A percentile compares a stretch with the other conserved stretches of the same genome.
phyloP scores from a whole-genome alignment of 2,888 invertebrate species.

The Trichopria drosophilae region DNA sequence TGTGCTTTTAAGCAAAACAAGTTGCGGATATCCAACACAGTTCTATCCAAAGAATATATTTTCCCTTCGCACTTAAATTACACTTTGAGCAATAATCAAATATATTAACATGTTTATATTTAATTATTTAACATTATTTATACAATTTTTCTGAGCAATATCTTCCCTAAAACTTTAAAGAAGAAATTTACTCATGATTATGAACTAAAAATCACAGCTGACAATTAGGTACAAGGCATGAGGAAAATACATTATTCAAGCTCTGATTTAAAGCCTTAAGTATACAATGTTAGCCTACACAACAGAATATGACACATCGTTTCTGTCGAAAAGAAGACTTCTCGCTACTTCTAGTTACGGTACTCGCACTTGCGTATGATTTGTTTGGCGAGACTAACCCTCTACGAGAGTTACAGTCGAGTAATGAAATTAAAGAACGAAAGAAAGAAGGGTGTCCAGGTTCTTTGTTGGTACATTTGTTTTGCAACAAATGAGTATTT shows the following conservation, averaged over 20 bases:
- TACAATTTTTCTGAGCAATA: no score
- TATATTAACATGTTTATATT: no score
- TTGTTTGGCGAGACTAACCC: constrained; percentile 8
- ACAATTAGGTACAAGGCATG: constrained; percentile 20
- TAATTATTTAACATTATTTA: no score
- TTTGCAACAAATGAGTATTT: constrained; percentile 10
- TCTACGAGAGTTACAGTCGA: background rate
- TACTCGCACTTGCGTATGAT: constrained; percentile 19
- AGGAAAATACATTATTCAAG: no score
- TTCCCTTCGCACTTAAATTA: no score
- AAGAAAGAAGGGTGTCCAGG: constrained; percentile 13
- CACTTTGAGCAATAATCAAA: no score
- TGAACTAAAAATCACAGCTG: constrained; percentile 32
- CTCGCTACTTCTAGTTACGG: constrained; percentile 8
- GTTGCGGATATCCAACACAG: no score
- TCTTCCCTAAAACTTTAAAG: no score
- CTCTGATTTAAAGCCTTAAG: no score
- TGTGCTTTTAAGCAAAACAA: no score
- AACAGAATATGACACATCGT: constrained; percentile 28
- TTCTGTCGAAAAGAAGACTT: constrained; percentile 14
- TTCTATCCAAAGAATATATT: no score
- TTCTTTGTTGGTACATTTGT: constrained; percentile 8
- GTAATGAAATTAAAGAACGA: constrained; percentile 6
- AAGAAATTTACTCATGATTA: no score
- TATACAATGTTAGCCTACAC: constrained; percentile 25